phyloP scores from a whole-genome alignment of 2,888 invertebrate genomes.

The Limenitis camilla region DNA sequence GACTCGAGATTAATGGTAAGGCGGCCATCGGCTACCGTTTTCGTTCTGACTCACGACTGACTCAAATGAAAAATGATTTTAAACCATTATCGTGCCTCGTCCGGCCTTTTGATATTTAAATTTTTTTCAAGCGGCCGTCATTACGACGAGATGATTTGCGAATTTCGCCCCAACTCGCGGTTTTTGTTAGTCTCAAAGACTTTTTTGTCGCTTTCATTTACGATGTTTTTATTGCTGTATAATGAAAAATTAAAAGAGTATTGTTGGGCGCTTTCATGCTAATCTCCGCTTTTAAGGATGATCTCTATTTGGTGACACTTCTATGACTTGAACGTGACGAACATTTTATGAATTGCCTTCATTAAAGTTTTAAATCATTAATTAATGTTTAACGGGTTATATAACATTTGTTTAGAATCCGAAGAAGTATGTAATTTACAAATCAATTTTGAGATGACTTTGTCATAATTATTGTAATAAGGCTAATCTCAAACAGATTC shows the following conservation, averaged over 20 bases:
- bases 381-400: too few species aligned
- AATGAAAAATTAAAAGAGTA: slow-evolving; percentile 73
- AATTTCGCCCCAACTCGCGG: slow-evolving; percentile 68
- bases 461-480: too few species aligned
- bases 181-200: slow-evolving; percentile 67
- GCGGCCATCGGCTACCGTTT: slow-evolving; percentile 67
- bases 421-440: too few species aligned
- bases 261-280: slow-evolving; percentile 68
- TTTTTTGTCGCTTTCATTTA: slow-evolving; percentile 71
- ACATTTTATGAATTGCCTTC: slow-evolving; percentile 18
- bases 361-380: too few species aligned
- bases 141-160: slow-evolving; percentile 71
- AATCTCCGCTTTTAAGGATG: slow-evolving; percentile 49
- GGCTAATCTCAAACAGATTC: too few species aligned
- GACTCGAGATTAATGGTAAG: slow-evolving; percentile 59
- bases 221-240: slow-evolving; percentile 71
- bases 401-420: too few species aligned
- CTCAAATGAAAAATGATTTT: slow-evolving; percentile 74
- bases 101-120: slow-evolving; percentile 75
- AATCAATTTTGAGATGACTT: too few species aligned
- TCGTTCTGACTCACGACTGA: slow-evolving; percentile 68
- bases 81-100: slow-evolving; percentile 73
- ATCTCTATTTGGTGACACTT: slow-evolving; percentile 38
- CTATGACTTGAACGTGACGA: slow-evolving; percentile 44
- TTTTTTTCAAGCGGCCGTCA: slow-evolving; percentile 74